Evolutionary conservation across 2,113 vertebrate species (phyloP).

Genomic region (Chaetodon auriga): DNA sequence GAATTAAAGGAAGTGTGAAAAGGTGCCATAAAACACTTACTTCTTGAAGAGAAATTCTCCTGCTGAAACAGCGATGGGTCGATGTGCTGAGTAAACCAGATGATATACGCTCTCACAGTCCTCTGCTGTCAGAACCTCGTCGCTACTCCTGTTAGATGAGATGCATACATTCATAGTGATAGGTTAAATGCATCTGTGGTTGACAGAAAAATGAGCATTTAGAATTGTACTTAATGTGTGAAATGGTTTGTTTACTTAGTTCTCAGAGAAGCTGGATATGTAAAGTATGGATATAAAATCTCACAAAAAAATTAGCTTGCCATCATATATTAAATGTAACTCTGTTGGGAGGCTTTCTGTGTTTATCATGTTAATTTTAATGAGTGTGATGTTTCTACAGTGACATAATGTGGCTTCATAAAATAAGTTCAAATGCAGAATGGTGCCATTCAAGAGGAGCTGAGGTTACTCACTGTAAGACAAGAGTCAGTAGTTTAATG

Average conservation of each 20-base stretch:
- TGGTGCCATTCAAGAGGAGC: neutral
- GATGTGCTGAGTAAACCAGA: slow-evolving; percentile 96
- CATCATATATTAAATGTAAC: neutral
- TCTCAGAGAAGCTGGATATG: neutral
- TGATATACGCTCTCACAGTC: slow-evolving; percentile 99
- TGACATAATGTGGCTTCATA: neutral
- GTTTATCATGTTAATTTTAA: neutral
- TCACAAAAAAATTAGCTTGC: neutral
- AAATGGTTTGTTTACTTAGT: neutral
- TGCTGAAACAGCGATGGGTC: slow-evolving; percentile 94
- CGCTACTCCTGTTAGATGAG: slow-evolving; percentile 88
- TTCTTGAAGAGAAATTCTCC: slow-evolving; percentile 98
- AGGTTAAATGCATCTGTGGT: neutral
- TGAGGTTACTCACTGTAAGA: slow-evolving; percentile 92
- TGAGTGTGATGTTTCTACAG: neutral
- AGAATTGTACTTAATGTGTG: neutral
- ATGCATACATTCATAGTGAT: neutral
- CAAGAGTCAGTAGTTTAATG: slow-evolving; percentile 97
- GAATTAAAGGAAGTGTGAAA: neutral
- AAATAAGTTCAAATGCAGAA: neutral
- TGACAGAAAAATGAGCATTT: neutral
- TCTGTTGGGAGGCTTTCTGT: neutral
- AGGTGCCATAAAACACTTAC: slow-evolving; percentile 80
- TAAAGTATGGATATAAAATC: neutral
- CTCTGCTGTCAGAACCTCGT: slow-evolving; percentile 96